phyloP scores from a whole-genome alignment of 2,797 vertebrate genomes.

The Schizopygopsis pylzovi region DNA sequence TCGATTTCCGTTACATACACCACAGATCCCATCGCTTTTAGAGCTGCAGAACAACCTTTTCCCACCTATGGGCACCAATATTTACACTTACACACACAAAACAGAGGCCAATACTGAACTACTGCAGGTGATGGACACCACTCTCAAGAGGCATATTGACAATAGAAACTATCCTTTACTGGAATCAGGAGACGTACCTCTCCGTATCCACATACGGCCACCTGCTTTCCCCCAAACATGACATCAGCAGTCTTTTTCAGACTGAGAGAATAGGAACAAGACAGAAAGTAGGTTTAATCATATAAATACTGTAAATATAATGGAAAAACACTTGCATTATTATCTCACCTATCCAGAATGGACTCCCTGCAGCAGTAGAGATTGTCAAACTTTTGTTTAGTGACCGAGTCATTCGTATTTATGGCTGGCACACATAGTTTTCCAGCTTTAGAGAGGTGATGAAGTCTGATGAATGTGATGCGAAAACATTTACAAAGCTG shows the following conservation, averaged over 20 bases:
- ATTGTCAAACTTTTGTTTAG: slow-evolving; percentile 96
- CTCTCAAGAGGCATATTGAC: background rate
- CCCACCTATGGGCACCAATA: slow-evolving; percentile 81
- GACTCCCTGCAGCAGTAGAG: slow-evolving; percentile 95
- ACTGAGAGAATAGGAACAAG: slow-evolving; percentile 67
- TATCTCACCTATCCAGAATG: slow-evolving; percentile 87
- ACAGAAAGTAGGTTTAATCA: slow-evolving; percentile 11
- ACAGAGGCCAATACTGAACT: slow-evolving; percentile 1
- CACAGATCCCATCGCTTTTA: slow-evolving; percentile 90
- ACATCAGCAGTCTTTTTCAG: slow-evolving; percentile 96
- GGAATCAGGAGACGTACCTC: slow-evolving; percentile 78
- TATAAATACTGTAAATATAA: background rate
- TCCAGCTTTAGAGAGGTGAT: slow-evolving; percentile 89
- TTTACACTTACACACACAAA: slow-evolving; percentile 34
- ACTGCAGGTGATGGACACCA: background rate
- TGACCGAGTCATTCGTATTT: slow-evolving; percentile 93
- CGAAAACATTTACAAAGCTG: background rate
- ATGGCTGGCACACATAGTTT: slow-evolving; percentile 90
- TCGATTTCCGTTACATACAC: slow-evolving; percentile 93
- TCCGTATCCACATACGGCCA: slow-evolving; percentile 96
- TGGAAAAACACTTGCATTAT: background rate
- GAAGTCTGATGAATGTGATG: slow-evolving; percentile 77
- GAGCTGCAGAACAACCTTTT: slow-evolving; percentile 90
- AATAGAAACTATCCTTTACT: background rate
- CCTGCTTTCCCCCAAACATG: slow-evolving; percentile 97